Percentiles rank a stretch among this genome's conserved stretches.
Conservation (phyloP, 2,888 invertebrate species). For the Pasiphila rectangulata region DNA sequence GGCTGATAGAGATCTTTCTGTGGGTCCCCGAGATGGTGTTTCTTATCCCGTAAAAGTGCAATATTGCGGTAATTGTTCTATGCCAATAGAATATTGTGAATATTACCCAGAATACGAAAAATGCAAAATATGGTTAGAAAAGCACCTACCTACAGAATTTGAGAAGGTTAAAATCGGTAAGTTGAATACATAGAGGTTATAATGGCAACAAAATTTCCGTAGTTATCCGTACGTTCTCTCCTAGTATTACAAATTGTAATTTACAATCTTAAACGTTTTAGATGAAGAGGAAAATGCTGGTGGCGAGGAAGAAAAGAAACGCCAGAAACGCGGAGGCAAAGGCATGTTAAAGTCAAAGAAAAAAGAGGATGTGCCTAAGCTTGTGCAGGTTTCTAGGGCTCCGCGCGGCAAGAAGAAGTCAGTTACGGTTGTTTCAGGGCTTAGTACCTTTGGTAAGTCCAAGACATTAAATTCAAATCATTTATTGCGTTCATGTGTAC, state of each 20-base stretch:
- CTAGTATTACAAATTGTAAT: no score
- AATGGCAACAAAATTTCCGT: not conserved
- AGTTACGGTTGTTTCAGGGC: conserved; percentile 97
- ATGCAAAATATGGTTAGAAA: conserved; percentile 98
- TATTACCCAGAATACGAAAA: conserved; percentile 98
- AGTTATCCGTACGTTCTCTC: not conserved
- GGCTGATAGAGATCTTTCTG: conserved; percentile 80
- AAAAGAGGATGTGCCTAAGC: conserved; percentile 93
- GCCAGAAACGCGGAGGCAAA: conserved; percentile 98
- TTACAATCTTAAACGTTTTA: conserved; percentile 46
- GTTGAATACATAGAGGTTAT: conserved; percentile 36
- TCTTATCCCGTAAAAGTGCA: conserved; percentile 90
- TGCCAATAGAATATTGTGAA: conserved; percentile 99
- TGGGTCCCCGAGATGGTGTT: conserved; percentile 86
- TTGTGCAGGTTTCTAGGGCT: conserved; percentile 91
- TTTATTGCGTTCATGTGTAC: no score
- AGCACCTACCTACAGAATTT: conserved; percentile 95
- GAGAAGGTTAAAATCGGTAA: conserved; percentile 90
- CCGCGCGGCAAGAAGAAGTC: conserved; percentile 99
- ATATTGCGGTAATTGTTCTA: conserved; percentile 96
- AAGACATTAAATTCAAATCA: no score
- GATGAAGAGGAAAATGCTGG: conserved; percentile 85
- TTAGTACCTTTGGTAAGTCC: conserved; percentile 92
- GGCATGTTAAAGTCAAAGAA: conserved; percentile 97
- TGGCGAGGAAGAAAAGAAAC: conserved; percentile 95